These are phyloP conservation scores for Eustalomyia histrio DNA, from an alignment of 2,888 invertebrate species.

Conservation along the genomic window DNA sequence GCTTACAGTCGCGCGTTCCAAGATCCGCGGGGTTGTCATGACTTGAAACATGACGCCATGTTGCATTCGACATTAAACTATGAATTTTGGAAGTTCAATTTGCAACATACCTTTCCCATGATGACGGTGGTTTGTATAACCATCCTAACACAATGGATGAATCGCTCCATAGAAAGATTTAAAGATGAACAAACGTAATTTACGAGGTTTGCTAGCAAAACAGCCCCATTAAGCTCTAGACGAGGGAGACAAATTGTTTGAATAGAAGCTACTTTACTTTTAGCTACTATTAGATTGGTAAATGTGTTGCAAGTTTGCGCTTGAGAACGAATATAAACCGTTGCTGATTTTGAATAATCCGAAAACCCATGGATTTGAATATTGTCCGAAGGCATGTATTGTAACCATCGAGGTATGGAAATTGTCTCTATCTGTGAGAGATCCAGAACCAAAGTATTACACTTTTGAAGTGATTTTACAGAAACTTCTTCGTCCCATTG, in stretches of 20 bases:
- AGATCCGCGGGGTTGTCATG: slow-evolving; percentile 26
- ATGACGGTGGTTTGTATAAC: no score
- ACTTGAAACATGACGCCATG: slow-evolving; percentile 8
- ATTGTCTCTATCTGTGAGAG: no score
- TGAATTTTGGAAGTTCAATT: slow-evolving; percentile 17
- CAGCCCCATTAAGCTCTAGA: no score
- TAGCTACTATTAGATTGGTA: not conserved
- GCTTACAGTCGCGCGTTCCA: slow-evolving; percentile 18
- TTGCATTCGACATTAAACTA: not conserved
- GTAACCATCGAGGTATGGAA: not conserved
- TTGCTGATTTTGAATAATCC: not conserved
- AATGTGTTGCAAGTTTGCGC: not conserved
- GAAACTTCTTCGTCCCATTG: not conserved
- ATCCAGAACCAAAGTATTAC: no score
- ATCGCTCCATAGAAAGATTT: not conserved
- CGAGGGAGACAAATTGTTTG: not conserved
- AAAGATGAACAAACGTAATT: not conserved
- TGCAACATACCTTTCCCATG: slow-evolving; percentile 19
- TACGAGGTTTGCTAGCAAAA: not conserved
- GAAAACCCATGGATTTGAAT: not conserved
- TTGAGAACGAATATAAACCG: not conserved
- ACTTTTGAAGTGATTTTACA: no score
- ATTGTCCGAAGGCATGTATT: no score
- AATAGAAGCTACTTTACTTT: not conserved
- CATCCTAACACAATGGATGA: not conserved